phyloP scores from a whole-genome alignment of 2,888 invertebrate species.

The Hypomecis atomaria region DNA sequence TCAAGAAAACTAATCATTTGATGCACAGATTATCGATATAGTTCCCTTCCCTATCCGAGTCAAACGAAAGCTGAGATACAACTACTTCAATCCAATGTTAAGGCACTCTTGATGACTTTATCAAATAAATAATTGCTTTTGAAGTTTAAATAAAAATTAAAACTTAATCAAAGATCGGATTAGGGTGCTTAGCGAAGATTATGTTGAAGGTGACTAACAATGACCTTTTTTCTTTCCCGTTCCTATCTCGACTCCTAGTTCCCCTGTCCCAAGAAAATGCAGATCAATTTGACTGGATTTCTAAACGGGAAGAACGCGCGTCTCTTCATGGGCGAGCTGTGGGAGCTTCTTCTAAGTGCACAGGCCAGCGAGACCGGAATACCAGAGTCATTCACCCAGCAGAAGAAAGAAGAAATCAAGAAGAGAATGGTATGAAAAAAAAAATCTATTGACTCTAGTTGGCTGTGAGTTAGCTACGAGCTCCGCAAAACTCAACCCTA shows the following conservation, averaged over 20 bases:
- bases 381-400: slow-evolving; percentile 96
- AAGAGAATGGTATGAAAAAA: slow-evolving; percentile 89
- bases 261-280: slow-evolving; percentile 99
- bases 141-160: slow-evolving; percentile 16
- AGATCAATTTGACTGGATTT: slow-evolving; percentile 99
- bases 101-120: slow-evolving; percentile 74
- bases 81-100: slow-evolving; percentile 18
- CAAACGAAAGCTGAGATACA: slow-evolving; percentile 57
- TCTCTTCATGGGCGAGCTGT: slow-evolving; percentile 98
- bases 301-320: slow-evolving; percentile 98
- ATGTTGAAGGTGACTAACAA: slow-evolving; percentile 58
- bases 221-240: slow-evolving; percentile 72
- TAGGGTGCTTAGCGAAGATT: slow-evolving; percentile 45
- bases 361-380: slow-evolving; percentile 98
- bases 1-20: slow-evolving; percentile 58
- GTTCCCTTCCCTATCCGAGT: slow-evolving; percentile 78
- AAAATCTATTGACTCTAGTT: neutral
- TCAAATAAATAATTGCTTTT: slow-evolving; percentile 35
- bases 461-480: too few relatives aligned
- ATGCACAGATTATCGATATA: slow-evolving; percentile 56
- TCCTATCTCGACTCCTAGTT: slow-evolving; percentile 86
- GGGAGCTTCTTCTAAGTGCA: slow-evolving; percentile 97
- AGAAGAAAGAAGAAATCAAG: slow-evolving; percentile 98
- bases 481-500: too few relatives aligned
- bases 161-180: slow-evolving; percentile 30